Conservation (phyloP, 2,797 vertebrate species). For the Ptychobarbus kaznakovi region DNA sequence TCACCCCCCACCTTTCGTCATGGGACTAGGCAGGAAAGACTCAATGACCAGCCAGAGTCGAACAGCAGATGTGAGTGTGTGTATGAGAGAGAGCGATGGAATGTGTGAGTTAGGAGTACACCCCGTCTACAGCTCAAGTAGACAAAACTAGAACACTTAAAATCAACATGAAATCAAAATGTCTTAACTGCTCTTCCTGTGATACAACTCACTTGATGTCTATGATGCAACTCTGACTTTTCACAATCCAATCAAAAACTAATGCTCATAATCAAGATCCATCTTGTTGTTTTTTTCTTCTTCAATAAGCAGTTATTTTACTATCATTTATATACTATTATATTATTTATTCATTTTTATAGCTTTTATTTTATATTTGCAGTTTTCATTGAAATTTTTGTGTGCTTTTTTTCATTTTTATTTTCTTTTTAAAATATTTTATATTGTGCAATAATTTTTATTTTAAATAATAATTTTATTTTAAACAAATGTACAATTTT, state of each 20-base stretch:
- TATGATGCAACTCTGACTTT: not conserved
- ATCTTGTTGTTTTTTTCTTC: not conserved
- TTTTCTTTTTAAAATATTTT: not conserved
- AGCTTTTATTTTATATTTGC: not conserved
- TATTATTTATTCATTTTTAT: not conserved
- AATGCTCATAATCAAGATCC: not conserved
- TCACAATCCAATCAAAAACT: not conserved
- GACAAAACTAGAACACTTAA: not conserved
- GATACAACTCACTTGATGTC: not conserved
- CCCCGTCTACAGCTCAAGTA: not conserved
- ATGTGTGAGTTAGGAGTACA: slow-evolving; percentile 11
- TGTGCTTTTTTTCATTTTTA: not conserved
- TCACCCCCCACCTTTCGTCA: slow-evolving; percentile 50
- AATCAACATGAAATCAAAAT: not conserved
- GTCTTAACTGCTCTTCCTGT: not conserved
- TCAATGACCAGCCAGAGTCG: slow-evolving; percentile 39
- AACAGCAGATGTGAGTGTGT: slow-evolving; percentile 55
- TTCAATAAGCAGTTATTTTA: not conserved
- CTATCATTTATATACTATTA: not conserved
- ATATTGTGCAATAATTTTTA: not conserved
- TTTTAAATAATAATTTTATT: not conserved
- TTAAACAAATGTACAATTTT: not conserved
- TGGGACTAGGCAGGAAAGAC: slow-evolving; percentile 54
- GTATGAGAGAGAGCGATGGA: slow-evolving; percentile 25
- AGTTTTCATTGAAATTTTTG: not conserved